phyloP scores from a whole-genome alignment of 2,113 vertebrate genomes.

The Picathartes gymnocephalus region DNA sequence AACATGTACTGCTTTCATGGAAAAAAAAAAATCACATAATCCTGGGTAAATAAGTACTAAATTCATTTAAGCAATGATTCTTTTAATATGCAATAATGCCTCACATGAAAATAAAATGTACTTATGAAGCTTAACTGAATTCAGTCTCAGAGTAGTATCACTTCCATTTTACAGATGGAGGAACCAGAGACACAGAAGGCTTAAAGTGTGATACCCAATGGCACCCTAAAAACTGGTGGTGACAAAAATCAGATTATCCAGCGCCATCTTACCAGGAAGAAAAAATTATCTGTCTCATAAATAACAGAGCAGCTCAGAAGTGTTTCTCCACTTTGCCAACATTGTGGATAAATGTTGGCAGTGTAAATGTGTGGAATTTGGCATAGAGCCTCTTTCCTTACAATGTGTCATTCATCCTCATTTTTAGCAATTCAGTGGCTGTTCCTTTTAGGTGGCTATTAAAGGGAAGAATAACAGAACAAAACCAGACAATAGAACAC shows the following conservation, averaged over 20 bases:
- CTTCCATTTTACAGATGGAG: not conserved
- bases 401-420: conserved; percentile 53
- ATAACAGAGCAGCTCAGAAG: conserved; percentile 45
- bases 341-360: conserved; percentile 57
- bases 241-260: conserved; percentile 19
- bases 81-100: not conserved
- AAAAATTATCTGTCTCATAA: conserved; percentile 12
- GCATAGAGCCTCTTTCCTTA: conserved; percentile 18
- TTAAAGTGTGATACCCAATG: not conserved
- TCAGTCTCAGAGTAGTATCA: not conserved
- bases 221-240: not conserved
- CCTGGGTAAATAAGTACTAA: not conserved
- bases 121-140: not conserved
- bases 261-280: not conserved
- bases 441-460: not conserved
- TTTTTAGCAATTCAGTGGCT: conserved; percentile 45
- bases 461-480: not conserved
- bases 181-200: not conserved
- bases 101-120: not conserved
- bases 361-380: conserved; percentile 55
- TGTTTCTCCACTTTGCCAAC: conserved; percentile 39
- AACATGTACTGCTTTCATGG: not conserved
- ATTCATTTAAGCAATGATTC: not conserved
- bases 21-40: not conserved
- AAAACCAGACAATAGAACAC: not conserved